Evolutionary conservation across 37 sponge, comb jelly and placozoan genomes (phyloP), one percentile per base, ranked within the genome.

Genomic region (Hexactinellida sp.): DNA sequence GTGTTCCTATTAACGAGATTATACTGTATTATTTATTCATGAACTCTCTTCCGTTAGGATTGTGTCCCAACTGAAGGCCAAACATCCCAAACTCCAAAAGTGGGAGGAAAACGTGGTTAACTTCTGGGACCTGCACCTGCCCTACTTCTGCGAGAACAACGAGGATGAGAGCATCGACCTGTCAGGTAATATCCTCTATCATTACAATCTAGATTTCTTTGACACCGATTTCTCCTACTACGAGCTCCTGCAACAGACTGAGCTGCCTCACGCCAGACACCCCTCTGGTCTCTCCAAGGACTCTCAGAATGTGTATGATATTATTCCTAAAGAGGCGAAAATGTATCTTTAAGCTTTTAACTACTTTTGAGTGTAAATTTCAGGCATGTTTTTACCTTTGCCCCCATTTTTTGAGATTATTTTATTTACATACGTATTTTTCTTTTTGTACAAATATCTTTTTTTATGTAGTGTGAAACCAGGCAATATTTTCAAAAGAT

Each of bases 121-220:
- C 76, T 63, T 63, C 76, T 63, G 76, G 76, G 34, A 63, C 28
- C 25, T 63, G 32, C 76, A 63, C 76, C 76, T 63, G 25, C 76
- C 76, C 76, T 63, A 63, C 30, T 63, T 63, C 76, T 63, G 76
- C 13, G 76, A 63, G 76, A 7, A 63, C 76, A 63, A 10, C 13
- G 76, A 63, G 13, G 76, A 63, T 23, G 76, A 63, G 19, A 63
- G 28, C 5, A 63, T 63, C 76, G 76, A 63, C 76, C 3, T n/a
- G 21, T 63, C 76, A 32, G 76, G 76, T n/a, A 63, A 63, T n/a
- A 63, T 63, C 76, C 76, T 63, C 76, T 63, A 63, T 23, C 76
- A 63, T n/a, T 63, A 63, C 76, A 63, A 63, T 23, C 76, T 63
- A n/a, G 76, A 63, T n/a, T 63, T 63, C 76, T 63, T 63, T n/a